These are phyloP conservation scores for Camarhynchus parvulus DNA, from an alignment of 2,113 vertebrate species.

Conservation along the genomic window DNA sequence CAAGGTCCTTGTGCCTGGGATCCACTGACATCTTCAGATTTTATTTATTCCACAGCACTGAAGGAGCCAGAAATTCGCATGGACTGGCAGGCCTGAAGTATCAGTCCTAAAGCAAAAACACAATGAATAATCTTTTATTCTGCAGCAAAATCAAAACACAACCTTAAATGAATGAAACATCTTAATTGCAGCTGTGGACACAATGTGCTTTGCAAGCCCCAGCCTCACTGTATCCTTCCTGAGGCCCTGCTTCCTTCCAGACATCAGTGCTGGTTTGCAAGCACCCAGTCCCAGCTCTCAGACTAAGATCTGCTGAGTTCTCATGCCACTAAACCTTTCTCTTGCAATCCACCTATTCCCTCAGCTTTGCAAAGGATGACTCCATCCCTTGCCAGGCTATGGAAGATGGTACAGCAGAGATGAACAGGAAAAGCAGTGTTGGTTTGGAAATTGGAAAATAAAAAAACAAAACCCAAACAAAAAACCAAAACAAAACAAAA, in stretches of 20 bases:
- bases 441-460: neutral
- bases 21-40: neutral
- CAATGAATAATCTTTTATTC: neutral
- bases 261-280: neutral
- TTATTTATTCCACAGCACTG: neutral
- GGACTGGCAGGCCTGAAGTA: neutral
- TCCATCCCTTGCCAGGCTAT: neutral
- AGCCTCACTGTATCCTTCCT: constrained; percentile 33
- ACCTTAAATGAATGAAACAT: neutral
- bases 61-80: neutral
- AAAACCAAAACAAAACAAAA: no score
- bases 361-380: constrained; percentile 33
- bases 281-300: neutral
- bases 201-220: neutral
- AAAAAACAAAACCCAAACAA: neutral
- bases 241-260: constrained; percentile 54
- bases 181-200: neutral
- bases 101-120: neutral
- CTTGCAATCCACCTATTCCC: constrained; percentile 40
- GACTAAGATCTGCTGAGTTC: neutral
- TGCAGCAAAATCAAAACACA: constrained; percentile 6
- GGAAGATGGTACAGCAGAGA: neutral
- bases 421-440: constrained; percentile 49
- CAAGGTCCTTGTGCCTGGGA: neutral
- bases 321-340: constrained; percentile 17